A percentile compares a stretch with the other conserved stretches of the same genome.
Conservation (phyloP, 2,797 vertebrate species). For the Danionella dracula region DNA sequence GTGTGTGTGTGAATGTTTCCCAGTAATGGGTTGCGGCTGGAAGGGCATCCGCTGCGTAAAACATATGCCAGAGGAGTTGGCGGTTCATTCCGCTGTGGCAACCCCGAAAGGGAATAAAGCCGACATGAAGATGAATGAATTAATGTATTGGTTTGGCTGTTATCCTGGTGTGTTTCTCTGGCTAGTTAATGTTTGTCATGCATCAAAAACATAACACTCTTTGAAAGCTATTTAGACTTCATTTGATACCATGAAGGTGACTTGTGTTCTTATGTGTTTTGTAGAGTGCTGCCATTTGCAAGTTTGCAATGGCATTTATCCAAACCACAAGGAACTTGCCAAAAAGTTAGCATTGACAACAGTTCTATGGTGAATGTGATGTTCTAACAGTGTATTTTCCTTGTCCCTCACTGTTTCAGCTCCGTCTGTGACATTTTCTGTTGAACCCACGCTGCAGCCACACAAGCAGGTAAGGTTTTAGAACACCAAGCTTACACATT, state of each 20-base stretch:
- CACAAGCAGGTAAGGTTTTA: constrained; percentile 28
- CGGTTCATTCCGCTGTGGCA: too few species aligned
- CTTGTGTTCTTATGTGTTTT: background rate
- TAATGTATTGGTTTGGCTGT: too few species aligned
- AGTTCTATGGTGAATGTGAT: background rate
- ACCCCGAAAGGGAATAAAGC: too few species aligned
- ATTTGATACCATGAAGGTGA: background rate
- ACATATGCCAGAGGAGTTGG: too few species aligned
- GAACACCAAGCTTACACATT: background rate
- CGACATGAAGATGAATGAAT: too few species aligned
- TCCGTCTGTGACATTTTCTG: constrained; percentile 49
- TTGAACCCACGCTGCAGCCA: constrained; percentile 13
- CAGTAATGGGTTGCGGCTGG: too few species aligned
- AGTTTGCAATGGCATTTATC: background rate
- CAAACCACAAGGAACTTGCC: background rate
- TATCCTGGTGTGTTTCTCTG: too few species aligned
- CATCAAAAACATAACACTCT: too few species aligned
- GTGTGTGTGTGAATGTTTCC: too few species aligned
- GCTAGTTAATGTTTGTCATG: too few species aligned
- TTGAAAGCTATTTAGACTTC: too few species aligned
- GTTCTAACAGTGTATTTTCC: background rate
- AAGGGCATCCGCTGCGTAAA: too few species aligned
- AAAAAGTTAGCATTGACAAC: background rate
- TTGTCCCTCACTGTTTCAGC: constrained; percentile 32
- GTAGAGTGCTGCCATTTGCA: background rate